phyloP scores from a whole-genome alignment of 2,797 vertebrate species.

The Otolemur crassicaudatus region DNA sequence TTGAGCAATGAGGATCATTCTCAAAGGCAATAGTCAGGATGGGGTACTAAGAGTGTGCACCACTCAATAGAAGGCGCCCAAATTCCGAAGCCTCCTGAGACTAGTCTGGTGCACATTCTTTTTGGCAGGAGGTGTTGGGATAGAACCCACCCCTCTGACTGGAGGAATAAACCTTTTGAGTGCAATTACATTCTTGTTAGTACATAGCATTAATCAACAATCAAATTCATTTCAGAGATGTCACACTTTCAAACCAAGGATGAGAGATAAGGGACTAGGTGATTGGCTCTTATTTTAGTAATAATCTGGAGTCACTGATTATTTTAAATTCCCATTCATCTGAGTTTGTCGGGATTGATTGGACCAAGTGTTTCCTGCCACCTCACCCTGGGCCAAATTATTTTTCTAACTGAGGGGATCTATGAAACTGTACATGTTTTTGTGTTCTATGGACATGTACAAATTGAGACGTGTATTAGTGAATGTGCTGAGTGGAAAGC shows the following conservation, averaged over 20 bases:
- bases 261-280: neutral
- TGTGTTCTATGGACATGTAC: neutral
- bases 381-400: neutral
- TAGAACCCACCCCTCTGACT: neutral
- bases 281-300: neutral
- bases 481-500: neutral
- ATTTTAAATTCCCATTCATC: neutral
- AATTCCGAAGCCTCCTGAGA: neutral
- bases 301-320: neutral
- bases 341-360: neutral
- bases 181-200: neutral
- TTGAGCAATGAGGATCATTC: neutral
- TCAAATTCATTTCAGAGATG: neutral
- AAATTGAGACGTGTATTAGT: neutral
- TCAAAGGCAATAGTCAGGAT: neutral
- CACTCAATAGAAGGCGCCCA: neutral
- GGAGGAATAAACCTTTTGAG: neutral
- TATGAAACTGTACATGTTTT: neutral
- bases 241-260: neutral
- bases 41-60: neutral
- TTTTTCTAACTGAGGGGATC: neutral
- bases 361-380: neutral
- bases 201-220: neutral
- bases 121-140: neutral
- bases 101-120: neutral